Base-by-base conservation (phyloP, 2,113 vertebrate genomes). In the Boulengeromyrus knoepffleri region DNA sequence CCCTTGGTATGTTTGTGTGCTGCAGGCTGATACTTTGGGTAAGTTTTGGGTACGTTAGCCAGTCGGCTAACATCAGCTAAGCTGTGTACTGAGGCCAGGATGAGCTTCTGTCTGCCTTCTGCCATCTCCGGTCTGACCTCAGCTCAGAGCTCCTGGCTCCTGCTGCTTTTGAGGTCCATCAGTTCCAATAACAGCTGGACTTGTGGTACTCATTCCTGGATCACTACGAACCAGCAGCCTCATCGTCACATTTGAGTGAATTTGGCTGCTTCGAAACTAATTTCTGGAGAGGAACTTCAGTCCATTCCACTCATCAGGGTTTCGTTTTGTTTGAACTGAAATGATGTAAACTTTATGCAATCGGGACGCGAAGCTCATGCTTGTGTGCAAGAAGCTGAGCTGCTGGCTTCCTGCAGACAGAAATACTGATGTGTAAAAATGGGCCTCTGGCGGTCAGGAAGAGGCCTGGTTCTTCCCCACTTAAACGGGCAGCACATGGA, bases 321-420 rank as follows among this genome's bases (percentile, higher is more conserved):
- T 87, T 52, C 1, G n/a, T 36, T 36, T 87, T 56, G 49, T 87
- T 87, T 87, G 45, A 31, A 56, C 21, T 19, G 10, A 47, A 53
- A 87, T 87, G 49, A 87, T 87, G 85, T 56, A 56, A 87, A 27
- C 50, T 12, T 39, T 24, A 56, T 87, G 85, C 31, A 87, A 36
- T 87, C 7, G 2, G 50, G 13, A 36, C 2, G 3, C 24, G 15
- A 36, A 52, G n/a, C 42, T 53, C 24, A 15, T 12, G n/a, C 45
- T 13, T 3, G n/a, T 17, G 49, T 52, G 49, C 49, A 5, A 39
- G 49, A 15, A 42, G n/a, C 50, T 10, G 9, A 27, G 47, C 47
- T 52, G 47, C 47, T 87, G n/a, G 66, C 66, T 74, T 74, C 66
- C 27, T 50, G 46, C 85, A 17, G 85, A 50, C 49, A 87, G 45